These are phyloP conservation scores for Phenacoccus solenopsis DNA, from an alignment of 1,140 invertebrate genomes.

Conservation along the genomic window DNA sequence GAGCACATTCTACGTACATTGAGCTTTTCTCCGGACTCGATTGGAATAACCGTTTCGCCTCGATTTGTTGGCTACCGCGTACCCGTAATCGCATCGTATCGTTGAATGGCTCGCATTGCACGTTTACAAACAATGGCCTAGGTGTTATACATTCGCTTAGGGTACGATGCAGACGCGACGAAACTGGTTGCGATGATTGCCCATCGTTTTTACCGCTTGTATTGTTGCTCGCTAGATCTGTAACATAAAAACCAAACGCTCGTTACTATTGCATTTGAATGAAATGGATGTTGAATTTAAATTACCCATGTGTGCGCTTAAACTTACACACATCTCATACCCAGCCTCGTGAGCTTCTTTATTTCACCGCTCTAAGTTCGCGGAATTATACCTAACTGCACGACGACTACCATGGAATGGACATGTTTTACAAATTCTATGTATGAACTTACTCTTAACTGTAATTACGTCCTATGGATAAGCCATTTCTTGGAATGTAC, in stretches of 20 bases:
- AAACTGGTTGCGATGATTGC: background rate
- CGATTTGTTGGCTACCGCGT: constrained; percentile 37
- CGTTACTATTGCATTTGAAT: background rate
- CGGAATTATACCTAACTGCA: too few relatives aligned
- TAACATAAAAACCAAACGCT: background rate
- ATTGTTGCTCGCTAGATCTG: too few relatives aligned
- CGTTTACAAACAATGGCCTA: background rate
- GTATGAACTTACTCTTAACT: too few relatives aligned
- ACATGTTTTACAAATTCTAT: too few relatives aligned
- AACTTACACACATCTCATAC: too few relatives aligned
- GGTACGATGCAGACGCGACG: background rate
- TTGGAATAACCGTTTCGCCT: background rate
- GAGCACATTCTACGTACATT: background rate
- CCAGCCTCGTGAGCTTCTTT: background rate
- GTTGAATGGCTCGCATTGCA: constrained; percentile 36
- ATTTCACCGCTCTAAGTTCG: too few relatives aligned
- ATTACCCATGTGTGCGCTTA: background rate
- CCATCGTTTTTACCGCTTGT: background rate
- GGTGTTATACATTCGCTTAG: constrained; percentile 7
- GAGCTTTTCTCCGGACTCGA: background rate
- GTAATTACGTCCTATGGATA: too few relatives aligned
- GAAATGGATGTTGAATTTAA: background rate
- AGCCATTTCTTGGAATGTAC: too few relatives aligned
- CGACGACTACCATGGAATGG: too few relatives aligned
- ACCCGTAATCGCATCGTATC: constrained; percentile 65